A percentile compares a stretch with the other conserved stretches of the same genome.
phyloP scores from a whole-genome alignment of 1,140 invertebrate genomes.

The Neoseiulus cucumeris region DNA sequence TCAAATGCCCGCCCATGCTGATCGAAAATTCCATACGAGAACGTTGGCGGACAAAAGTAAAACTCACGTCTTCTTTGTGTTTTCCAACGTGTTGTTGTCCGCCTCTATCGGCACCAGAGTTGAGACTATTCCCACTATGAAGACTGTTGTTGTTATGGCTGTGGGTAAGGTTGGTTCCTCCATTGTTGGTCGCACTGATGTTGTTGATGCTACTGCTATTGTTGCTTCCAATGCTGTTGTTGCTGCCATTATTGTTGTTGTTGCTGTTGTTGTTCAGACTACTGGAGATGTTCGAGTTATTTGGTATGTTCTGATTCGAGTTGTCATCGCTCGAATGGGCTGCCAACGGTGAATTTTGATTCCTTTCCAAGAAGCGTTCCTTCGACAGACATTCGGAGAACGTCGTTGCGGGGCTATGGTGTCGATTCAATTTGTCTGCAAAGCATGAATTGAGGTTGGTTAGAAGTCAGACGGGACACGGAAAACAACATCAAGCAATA shows the following conservation, averaged over 20 bases:
- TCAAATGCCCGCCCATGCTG: too few relatives aligned
- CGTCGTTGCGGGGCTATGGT: not conserved
- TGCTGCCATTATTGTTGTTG: conserved; percentile 25
- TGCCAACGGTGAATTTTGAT: not conserved
- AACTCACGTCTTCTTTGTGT: too few relatives aligned
- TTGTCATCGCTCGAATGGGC: conserved; percentile 7
- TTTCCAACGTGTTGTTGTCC: too few relatives aligned
- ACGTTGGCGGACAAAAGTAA: too few relatives aligned
- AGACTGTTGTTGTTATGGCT: too few relatives aligned
- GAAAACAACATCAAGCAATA: too few relatives aligned
- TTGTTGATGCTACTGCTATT: conserved; percentile 26
- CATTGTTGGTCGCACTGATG: too few relatives aligned
- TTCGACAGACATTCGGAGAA: not conserved
- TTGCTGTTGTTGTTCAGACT: conserved; percentile 19
- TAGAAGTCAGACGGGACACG: too few relatives aligned
- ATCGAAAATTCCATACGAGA: too few relatives aligned
- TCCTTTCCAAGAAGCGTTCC: not conserved
- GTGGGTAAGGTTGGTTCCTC: too few relatives aligned
- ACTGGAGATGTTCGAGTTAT: not conserved
- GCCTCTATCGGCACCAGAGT: too few relatives aligned
- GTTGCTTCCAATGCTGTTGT: conserved; percentile 27
- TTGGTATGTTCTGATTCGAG: conserved; percentile 8
- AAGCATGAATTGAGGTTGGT: not conserved
- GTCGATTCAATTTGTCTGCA: not conserved
- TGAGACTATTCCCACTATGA: too few relatives aligned